These are phyloP conservation scores for Trachelus troglodyta DNA, from an alignment of 2,888 invertebrate genomes.

Conservation along the genomic window DNA sequence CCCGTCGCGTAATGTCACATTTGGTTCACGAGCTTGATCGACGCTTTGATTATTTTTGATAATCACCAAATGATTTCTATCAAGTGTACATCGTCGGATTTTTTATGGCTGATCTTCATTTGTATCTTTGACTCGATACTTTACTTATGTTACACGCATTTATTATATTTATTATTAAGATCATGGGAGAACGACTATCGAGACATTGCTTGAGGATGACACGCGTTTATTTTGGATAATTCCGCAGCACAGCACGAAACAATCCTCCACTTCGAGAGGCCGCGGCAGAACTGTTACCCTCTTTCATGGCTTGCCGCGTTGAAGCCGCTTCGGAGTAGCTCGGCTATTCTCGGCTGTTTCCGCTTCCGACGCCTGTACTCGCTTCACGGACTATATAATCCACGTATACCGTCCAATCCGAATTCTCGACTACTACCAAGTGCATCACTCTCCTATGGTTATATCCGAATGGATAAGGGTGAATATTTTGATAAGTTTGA, in stretches of 20 bases:
- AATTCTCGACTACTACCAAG: slow-evolving; percentile 2
- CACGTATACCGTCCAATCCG: slow-evolving; percentile 34
- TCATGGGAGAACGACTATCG: neutral
- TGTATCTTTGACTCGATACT: neutral
- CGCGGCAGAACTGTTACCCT: slow-evolving; percentile 62
- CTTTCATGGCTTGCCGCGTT: slow-evolving; percentile 55
- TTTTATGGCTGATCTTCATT: neutral
- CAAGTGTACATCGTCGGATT: neutral
- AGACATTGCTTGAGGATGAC: neutral
- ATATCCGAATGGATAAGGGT: slow-evolving; percentile 21
- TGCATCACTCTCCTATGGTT: slow-evolving; percentile 24
- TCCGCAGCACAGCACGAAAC: slow-evolving; percentile 12
- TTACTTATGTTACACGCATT: neutral
- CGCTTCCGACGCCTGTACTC: slow-evolving; percentile 13
- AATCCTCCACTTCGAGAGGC: slow-evolving; percentile 54
- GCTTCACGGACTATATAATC: slow-evolving; percentile 17
- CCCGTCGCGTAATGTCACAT: slow-evolving; percentile 37
- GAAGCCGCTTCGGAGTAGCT: slow-evolving; percentile 37
- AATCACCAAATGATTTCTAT: neutral
- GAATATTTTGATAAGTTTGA: neutral
- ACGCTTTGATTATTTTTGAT: neutral
- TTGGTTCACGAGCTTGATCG: slow-evolving; percentile 24
- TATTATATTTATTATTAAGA: neutral
- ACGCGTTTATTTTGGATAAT: slow-evolving; percentile 4
- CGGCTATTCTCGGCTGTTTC: slow-evolving; percentile 37